These are phyloP conservation scores for Idaea biselata DNA, from an alignment of 2,888 invertebrate species.

Conservation along the genomic window DNA sequence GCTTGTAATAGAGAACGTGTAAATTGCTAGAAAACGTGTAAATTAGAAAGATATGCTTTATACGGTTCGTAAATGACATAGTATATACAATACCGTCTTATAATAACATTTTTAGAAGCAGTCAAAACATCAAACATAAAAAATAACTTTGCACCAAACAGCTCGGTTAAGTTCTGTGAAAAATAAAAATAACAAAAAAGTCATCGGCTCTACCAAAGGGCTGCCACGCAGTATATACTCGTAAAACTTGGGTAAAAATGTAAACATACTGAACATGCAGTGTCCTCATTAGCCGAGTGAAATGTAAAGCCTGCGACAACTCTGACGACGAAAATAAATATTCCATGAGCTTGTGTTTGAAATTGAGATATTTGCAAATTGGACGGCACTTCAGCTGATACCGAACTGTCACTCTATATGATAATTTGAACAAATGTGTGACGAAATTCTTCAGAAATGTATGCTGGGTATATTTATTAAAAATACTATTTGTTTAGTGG, in stretches of 20 bases:
- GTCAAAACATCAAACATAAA: not conserved
- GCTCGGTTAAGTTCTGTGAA: not conserved
- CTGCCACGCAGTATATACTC: not conserved
- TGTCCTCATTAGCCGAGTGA: slow-evolving; percentile 10
- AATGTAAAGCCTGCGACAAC: slow-evolving; percentile 6
- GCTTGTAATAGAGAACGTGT: too few relatives aligned
- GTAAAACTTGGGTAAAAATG: slow-evolving; percentile 9
- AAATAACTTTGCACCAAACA: not conserved
- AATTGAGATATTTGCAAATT: slow-evolving; percentile 11
- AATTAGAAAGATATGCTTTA: too few relatives aligned
- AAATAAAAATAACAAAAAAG: not conserved
- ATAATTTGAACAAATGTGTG: slow-evolving; percentile 4
- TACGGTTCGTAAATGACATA: too few relatives aligned
- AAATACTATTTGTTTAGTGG: too few relatives aligned
- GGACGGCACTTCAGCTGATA: slow-evolving; percentile 8
- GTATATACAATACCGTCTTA: too few relatives aligned
- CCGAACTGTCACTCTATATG: slow-evolving; percentile 2
- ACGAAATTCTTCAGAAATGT: not conserved
- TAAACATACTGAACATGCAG: slow-evolving; percentile 12
- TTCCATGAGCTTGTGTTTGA: slow-evolving; percentile 6
- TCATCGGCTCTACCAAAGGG: not conserved
- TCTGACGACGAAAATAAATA: slow-evolving; percentile 6
- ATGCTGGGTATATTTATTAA: too few relatives aligned
- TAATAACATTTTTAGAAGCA: not conserved
- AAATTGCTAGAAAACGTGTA: too few relatives aligned